Evolutionary conservation across 2,888 invertebrate species (phyloP).

Genomic region (Polymixis lichenea): DNA sequence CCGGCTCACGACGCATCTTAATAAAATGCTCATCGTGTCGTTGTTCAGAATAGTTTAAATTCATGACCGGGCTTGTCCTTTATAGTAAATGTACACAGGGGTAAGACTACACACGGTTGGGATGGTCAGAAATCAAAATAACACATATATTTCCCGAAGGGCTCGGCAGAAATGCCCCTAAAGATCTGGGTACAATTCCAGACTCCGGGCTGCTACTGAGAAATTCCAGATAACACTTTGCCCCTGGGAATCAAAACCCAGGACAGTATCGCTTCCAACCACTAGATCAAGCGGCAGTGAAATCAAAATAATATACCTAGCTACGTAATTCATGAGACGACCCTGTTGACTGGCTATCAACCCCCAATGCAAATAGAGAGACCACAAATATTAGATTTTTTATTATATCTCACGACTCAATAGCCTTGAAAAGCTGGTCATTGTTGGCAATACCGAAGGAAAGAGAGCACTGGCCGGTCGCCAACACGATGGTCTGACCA

Average conservation of each 20-base stretch:
- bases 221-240: background rate
- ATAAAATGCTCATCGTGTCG: conserved; percentile 69
- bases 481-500: too few relatives aligned
- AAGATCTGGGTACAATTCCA: background rate
- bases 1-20: conserved; percentile 51
- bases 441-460: too few relatives aligned
- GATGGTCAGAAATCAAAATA: background rate
- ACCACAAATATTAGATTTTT: too few relatives aligned
- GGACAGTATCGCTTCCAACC: too few relatives aligned
- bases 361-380: too few relatives aligned
- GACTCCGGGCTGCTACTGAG: background rate
- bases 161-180: background rate
- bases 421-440: too few relatives aligned
- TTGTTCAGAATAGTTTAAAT: conserved; percentile 71
- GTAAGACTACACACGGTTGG: conserved; percentile 26
- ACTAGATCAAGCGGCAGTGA: too few relatives aligned
- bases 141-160: background rate
- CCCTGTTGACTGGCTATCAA: too few relatives aligned
- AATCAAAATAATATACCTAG: too few relatives aligned
- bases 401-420: too few relatives aligned
- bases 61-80: conserved; percentile 49
- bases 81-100: conserved; percentile 26
- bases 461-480: too few relatives aligned
- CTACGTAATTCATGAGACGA: too few relatives aligned
- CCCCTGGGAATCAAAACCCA: background rate